Conservation (phyloP, 2,888 invertebrate species). For the Serripes groenlandicus region DNA sequence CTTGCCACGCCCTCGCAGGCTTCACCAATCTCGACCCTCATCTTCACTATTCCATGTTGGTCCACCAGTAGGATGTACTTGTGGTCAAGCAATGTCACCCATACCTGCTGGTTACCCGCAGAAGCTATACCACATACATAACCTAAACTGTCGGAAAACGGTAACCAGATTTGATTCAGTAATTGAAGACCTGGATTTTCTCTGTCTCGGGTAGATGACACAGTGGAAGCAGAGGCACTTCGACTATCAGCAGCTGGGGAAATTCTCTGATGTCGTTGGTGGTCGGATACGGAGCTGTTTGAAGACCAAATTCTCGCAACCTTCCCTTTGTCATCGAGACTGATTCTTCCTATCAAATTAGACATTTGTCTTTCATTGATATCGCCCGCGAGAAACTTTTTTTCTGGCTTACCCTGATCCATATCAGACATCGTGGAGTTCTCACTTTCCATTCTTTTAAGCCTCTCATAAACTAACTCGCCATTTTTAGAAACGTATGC, state of each 20-base stretch:
- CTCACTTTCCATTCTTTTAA: conserved; percentile 7
- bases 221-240: neutral
- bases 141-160: conserved; percentile 42
- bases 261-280: neutral
- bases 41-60: conserved; percentile 26
- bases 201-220: neutral
- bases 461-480: conserved; percentile 18
- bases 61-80: conserved; percentile 30
- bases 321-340: neutral
- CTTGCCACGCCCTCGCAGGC: conserved; percentile 41
- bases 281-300: neutral
- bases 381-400: conserved; percentile 4
- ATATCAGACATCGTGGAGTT: neutral
- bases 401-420: neutral
- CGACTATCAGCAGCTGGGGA: neutral
- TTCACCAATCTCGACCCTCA: conserved; percentile 41
- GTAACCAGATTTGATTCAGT: conserved; percentile 5
- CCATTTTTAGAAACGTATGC: conserved; percentile 39
- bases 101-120: conserved; percentile 30
- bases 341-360: conserved; percentile 2
- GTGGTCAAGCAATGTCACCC: conserved; percentile 55
- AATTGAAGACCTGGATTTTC: neutral
- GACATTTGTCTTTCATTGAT: conserved; percentile 7
- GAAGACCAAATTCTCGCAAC: conserved; percentile 1
- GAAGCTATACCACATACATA: conserved; percentile 62